Conservation (phyloP, 2,113 vertebrate genomes). For the Peromyscus californicus region DNA sequence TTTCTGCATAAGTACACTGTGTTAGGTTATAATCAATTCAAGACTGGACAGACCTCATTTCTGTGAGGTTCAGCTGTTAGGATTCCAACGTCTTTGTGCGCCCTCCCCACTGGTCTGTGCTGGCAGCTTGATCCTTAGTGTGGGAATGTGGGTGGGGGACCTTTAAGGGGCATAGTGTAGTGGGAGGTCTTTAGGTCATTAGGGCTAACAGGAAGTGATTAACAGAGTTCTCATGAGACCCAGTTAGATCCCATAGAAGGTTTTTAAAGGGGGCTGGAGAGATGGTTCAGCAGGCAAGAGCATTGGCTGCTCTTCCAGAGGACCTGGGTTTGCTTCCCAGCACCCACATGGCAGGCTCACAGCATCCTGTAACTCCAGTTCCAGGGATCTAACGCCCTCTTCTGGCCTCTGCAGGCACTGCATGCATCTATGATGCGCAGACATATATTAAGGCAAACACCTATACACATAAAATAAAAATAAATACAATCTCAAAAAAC, state of each 20-base stretch:
- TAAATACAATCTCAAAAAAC: background rate
- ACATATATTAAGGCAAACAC: background rate
- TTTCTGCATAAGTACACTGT: background rate
- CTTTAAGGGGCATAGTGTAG: background rate
- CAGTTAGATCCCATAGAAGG: background rate
- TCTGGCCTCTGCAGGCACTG: background rate
- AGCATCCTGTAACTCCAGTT: background rate
- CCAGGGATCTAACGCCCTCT: background rate
- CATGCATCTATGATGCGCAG: background rate
- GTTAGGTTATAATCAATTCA: slow-evolving; percentile 1
- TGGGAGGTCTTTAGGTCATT: background rate
- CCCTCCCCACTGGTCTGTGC: background rate
- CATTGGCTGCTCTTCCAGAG: background rate
- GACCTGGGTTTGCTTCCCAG: background rate
- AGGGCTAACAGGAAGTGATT: background rate
- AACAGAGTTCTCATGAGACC: background rate
- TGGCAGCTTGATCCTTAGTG: background rate
- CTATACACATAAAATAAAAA: background rate
- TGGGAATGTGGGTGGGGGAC: background rate
- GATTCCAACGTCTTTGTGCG: background rate
- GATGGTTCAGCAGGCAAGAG: background rate
- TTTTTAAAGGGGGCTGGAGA: background rate
- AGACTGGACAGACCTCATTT: background rate
- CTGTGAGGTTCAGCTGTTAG: background rate
- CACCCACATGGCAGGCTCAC: background rate